Conservation (phyloP, 1,140 invertebrate genomes). For the Streblospio benedicti region DNA sequence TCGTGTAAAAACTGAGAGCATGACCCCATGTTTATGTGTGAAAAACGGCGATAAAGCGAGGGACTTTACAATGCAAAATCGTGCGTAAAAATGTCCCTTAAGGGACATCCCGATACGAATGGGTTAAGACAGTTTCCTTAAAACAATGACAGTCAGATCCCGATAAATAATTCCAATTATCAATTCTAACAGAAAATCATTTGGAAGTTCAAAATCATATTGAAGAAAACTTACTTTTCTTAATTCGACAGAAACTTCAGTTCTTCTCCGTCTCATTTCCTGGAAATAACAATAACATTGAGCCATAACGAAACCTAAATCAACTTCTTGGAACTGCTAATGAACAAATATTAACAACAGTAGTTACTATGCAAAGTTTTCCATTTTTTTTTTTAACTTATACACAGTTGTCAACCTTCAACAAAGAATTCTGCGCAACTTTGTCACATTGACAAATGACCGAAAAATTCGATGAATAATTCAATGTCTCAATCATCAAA, state of each 20-base stretch:
- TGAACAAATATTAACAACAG: not conserved
- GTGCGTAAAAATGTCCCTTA: not conserved
- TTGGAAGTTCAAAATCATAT: not conserved
- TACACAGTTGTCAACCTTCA: not conserved
- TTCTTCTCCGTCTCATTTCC: constrained; percentile 77
- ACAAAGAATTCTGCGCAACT: not conserved
- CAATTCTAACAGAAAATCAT: not conserved
- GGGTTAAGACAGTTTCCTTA: not conserved
- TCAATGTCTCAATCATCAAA: too few relatives aligned
- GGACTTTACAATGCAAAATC: not conserved
- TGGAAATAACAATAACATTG: constrained; percentile 26
- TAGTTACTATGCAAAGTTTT: not conserved
- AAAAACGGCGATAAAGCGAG: too few relatives aligned
- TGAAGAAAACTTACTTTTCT: constrained; percentile 56
- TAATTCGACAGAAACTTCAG: constrained; percentile 89
- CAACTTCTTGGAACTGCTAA: not conserved
- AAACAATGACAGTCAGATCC: not conserved
- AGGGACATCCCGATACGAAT: not conserved
- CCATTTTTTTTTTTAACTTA: not conserved
- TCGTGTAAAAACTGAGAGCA: too few relatives aligned
- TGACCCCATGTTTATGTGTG: too few relatives aligned
- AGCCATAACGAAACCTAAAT: too few relatives aligned
- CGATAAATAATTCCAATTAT: not conserved
- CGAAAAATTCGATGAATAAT: not conserved
- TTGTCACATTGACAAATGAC: not conserved